phyloP scores from a whole-genome alignment of 2,888 invertebrate genomes.

The Andrena minutula region DNA sequence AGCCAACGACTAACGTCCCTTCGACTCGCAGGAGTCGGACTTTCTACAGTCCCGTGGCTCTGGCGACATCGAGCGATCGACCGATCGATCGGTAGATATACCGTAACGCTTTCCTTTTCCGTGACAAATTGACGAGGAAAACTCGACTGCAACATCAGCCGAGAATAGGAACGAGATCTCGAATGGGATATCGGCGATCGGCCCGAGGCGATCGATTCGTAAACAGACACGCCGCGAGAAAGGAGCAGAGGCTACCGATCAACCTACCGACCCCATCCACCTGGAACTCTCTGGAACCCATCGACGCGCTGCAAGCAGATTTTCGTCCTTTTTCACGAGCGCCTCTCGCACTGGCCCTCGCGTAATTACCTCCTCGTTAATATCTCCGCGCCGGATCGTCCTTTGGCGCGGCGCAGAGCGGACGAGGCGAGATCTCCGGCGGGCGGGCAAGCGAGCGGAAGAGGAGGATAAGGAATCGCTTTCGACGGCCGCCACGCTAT shows the following conservation, averaged over 20 bases:
- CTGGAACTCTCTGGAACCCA: too few relatives aligned
- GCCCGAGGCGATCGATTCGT: constrained; percentile 12
- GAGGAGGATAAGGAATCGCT: constrained; percentile 68
- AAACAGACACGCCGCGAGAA: neutral
- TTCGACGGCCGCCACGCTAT: constrained; percentile 72
- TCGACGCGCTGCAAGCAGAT: too few relatives aligned
- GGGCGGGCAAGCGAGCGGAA: constrained; percentile 18
- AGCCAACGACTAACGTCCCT: neutral
- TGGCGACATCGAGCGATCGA: constrained; percentile 35
- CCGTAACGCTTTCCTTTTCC: constrained; percentile 65
- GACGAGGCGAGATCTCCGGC: neutral
- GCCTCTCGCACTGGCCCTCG: neutral
- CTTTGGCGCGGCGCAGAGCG: neutral
- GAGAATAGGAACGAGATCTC: constrained; percentile 49
- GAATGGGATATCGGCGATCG: constrained; percentile 43
- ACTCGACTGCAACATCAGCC: constrained; percentile 37
- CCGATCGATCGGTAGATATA: constrained; percentile 31
- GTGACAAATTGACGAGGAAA: constrained; percentile 62
- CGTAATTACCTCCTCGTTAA: constrained; percentile 5
- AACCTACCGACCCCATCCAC: neutral
- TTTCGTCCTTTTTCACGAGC: neutral
- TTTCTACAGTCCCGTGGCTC: constrained; percentile 29
- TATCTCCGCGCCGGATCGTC: neutral
- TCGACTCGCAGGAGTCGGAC: constrained; percentile 2
- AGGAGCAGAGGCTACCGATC: neutral